Conservation (phyloP, 1,140 invertebrate species). For the Ruditapes philippinarum region DNA sequence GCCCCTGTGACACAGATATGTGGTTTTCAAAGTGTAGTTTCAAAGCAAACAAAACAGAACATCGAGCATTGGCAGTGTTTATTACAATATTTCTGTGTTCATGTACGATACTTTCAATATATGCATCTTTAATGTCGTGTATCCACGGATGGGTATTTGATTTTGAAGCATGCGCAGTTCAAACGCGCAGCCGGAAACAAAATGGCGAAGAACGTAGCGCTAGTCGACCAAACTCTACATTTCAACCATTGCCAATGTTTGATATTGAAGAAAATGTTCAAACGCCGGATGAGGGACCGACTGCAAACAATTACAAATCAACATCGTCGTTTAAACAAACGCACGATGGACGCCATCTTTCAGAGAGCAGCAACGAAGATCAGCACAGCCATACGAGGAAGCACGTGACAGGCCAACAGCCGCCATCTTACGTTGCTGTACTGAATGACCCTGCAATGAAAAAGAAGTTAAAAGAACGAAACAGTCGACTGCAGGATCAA, state of each 20-base stretch:
- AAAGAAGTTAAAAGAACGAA: constrained; percentile 62
- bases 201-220: constrained; percentile 8
- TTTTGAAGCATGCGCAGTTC: constrained; percentile 42
- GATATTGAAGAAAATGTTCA: constrained; percentile 48
- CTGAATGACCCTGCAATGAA: constrained; percentile 64
- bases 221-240: constrained; percentile 40
- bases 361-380: not conserved
- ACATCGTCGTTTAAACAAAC: constrained; percentile 58
- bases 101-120: constrained; percentile 30
- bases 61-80: constrained; percentile 48
- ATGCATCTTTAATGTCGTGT: constrained; percentile 60
- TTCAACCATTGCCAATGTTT: constrained; percentile 51
- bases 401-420: constrained; percentile 35
- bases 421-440: constrained; percentile 55
- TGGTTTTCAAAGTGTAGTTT: constrained; percentile 64
- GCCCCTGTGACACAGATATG: constrained; percentile 54
- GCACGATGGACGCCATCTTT: not conserved
- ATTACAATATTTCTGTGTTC: constrained; percentile 52
- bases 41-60: constrained; percentile 27
- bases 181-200: constrained; percentile 12
- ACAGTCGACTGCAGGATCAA: constrained; percentile 55
- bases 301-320: constrained; percentile 28
- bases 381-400: constrained; percentile 8
- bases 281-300: not conserved
- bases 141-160: constrained; percentile 66